Conservation (phyloP, 1,140 invertebrate species). For the Subanguina moxae region DNA sequence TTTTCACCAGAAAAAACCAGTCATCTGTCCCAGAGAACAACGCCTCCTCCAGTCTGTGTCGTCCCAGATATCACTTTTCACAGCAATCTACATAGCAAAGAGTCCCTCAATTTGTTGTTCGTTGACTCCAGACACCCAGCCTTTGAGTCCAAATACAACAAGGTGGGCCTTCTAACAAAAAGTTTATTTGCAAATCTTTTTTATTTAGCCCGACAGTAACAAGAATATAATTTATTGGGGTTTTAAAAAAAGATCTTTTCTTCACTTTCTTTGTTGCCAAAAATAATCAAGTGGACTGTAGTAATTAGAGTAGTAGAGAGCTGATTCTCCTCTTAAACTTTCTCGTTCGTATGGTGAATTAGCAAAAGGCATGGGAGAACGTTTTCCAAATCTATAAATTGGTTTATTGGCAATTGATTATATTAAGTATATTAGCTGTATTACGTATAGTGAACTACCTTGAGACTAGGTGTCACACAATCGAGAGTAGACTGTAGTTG, state of each 20-base stretch:
- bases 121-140: conserved; percentile 40
- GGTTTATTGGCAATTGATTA: no score
- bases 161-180: conserved; percentile 16
- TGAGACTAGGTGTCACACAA: no score
- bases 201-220: not conserved
- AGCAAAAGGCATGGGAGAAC: not conserved
- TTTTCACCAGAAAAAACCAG: not conserved
- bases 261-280: not conserved
- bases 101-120: conserved; percentile 31
- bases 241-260: not conserved
- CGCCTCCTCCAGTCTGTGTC: no score
- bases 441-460: no score
- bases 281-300: not conserved
- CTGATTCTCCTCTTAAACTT: not conserved
- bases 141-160: conserved; percentile 38
- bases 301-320: not conserved
- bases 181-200: conserved; percentile 4
- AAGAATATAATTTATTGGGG: not conserved
- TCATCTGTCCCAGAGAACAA: no score
- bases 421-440: no score
- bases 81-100: conserved; percentile 15
- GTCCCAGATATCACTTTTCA: conserved; percentile 17
- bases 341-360: no score
- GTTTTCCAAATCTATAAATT: not conserved
- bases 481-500: no score